Percentiles rank a stretch among this genome's conserved stretches.
Conservation (phyloP, 2,888 invertebrate genomes). For the Sphinx pinastri region DNA sequence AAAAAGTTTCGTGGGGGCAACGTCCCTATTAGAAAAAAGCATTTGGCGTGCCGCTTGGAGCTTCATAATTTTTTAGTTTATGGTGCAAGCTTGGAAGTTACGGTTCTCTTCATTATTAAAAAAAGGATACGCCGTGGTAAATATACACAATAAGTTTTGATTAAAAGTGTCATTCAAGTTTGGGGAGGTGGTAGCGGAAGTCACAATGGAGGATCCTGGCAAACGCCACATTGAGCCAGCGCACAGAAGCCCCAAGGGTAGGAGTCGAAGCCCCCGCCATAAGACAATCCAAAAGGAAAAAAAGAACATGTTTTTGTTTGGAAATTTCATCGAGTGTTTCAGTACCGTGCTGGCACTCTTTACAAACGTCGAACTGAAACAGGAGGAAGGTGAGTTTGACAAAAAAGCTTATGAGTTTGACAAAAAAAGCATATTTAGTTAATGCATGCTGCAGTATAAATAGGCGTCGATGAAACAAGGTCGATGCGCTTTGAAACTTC, state of each 20-base stretch:
- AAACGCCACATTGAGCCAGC: constrained; percentile 36
- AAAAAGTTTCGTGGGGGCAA: too few relatives aligned
- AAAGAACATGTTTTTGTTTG: constrained; percentile 88
- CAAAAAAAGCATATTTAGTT: too few relatives aligned
- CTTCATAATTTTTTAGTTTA: constrained; percentile 10
- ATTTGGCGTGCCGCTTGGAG: neutral
- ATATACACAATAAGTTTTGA: constrained; percentile 2
- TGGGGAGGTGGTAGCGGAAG: neutral
- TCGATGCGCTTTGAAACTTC: constrained; percentile 49
- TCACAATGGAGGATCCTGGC: constrained; percentile 42
- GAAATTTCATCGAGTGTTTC: constrained; percentile 94
- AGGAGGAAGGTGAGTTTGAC: constrained; percentile 79
- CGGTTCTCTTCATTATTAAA: neutral
- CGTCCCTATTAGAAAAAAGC: constrained; percentile 5
- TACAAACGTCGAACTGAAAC: constrained; percentile 89
- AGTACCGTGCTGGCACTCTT: constrained; percentile 94
- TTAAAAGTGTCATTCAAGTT: constrained; percentile 6
- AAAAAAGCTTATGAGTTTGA: constrained; percentile 55
- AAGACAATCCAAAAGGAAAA: constrained; percentile 56
- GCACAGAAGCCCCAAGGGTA: constrained; percentile 42
- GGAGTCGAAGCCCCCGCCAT: constrained; percentile 40
- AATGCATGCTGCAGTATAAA: constrained; percentile 30
- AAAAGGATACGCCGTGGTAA: neutral
- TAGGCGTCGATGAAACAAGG: constrained; percentile 44
- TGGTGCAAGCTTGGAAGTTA: constrained; percentile 19